Evolutionary conservation across 2,113 vertebrate species (phyloP), one percentile per base, ranked within the genome.

Genomic region (Zootoca vivipara): DNA sequence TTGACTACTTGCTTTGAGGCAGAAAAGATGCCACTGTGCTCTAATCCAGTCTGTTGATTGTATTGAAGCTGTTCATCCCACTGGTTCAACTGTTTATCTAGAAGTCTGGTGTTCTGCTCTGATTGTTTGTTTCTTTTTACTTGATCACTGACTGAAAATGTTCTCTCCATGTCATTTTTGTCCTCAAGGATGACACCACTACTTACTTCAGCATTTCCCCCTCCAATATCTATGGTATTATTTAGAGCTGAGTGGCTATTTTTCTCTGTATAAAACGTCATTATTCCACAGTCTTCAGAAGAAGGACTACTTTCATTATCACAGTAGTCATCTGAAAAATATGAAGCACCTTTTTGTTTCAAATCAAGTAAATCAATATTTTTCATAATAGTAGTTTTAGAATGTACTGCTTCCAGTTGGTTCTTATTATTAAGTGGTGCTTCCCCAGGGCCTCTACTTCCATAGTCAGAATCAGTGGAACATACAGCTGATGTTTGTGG

Each of bases 151-250:
- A n/a, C 24, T 3, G 79, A 15, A 67, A 88, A 82, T 0, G 93
- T 88, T 86, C 87, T 91, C 0, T n/a, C 86, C 1, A 91, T 90
- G 73, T 94, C 91, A 86, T 9, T 7, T 85, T 90, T 92, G 84
- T 95, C 95, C 92, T 95, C 94, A 72, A 92, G 40, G 79, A 93
- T 89, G 88, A 90, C 86, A 73, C 52, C 89, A 78, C 69, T 94
- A 87, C 88, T 90, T 6, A 82, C 1, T 75, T 94, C 95, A 1
- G 86, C 18, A 1, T 12, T 91, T 0, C 91, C 78, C 88, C 83
- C 85, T 6, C 30, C 26, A n/a, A 2, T 38, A 26, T 90, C 88
- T 42, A 4, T 69, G 18, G 33, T 38, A 89, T 83, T 94, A 78
- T 83, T 90, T 40, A 2, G 93, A 1, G 94, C 80, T 56, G 95